Conservation (phyloP, 2,888 invertebrate genomes). For the Drosophila greeni region DNA sequence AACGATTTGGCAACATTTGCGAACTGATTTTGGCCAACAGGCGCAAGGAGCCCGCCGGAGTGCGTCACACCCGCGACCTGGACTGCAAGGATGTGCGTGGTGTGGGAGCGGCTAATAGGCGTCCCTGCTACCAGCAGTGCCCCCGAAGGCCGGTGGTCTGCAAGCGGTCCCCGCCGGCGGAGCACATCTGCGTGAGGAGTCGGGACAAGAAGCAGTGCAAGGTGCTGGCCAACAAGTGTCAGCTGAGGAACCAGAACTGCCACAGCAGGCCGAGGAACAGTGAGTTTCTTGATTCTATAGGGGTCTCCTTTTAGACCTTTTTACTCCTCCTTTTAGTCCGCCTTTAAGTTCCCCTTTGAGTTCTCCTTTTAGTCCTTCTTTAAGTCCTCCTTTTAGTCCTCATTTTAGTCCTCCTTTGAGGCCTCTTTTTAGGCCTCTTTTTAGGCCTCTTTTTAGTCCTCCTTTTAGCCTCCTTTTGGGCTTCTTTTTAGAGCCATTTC, state of each 20-base stretch:
- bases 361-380: too few species aligned
- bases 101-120: slow-evolving; percentile 33
- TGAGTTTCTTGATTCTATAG: slow-evolving; percentile 47
- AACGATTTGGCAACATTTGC: slow-evolving; percentile 58
- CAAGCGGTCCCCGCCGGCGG: background rate
- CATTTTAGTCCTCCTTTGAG: too few species aligned
- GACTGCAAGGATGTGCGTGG: slow-evolving; percentile 49
- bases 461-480: too few species aligned
- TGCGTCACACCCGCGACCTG: slow-evolving; percentile 43
- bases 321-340: too few species aligned
- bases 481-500: background rate
- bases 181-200: slow-evolving; percentile 54
- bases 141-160: slow-evolving; percentile 40
- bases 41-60: slow-evolving; percentile 2
- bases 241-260: slow-evolving; percentile 60
- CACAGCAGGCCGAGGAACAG: slow-evolving; percentile 46
- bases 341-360: too few species aligned
- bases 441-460: too few species aligned
- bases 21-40: slow-evolving; percentile 45
- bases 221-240: slow-evolving; percentile 53
- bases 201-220: slow-evolving; percentile 47
- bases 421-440: too few species aligned
- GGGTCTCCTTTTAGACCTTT: too few species aligned
- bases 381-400: too few species aligned
- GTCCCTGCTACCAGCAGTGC: slow-evolving; percentile 48